phyloP scores from a whole-genome alignment of 1,140 invertebrate genomes.

The Zophobas atratus region DNA sequence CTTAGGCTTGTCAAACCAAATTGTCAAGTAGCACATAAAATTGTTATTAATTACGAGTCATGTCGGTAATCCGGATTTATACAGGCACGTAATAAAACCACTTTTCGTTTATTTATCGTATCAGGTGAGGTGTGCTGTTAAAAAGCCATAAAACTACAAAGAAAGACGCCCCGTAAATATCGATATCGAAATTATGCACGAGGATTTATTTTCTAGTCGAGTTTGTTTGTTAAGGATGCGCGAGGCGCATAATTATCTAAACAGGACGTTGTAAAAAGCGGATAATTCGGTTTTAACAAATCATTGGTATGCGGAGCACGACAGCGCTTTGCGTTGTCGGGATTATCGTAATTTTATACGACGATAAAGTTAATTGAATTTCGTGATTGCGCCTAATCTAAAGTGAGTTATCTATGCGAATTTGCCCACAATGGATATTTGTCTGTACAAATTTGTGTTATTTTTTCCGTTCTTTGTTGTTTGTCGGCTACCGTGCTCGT shows the following conservation, averaged over 20 bases:
- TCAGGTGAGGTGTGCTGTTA: conserved; percentile 30
- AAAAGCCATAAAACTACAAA: conserved; percentile 30
- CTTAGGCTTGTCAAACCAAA: conserved; percentile 46
- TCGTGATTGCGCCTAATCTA: not conserved
- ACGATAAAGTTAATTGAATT: conserved; percentile 24
- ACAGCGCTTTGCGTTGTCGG: not conserved
- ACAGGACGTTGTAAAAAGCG: conserved; percentile 14
- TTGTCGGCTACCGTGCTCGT: conserved; percentile 23
- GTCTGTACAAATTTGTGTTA: conserved; percentile 17
- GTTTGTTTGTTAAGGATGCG: not conserved
- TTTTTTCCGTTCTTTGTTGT: conserved; percentile 4
- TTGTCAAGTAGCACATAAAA: conserved; percentile 45
- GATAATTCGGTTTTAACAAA: not conserved
- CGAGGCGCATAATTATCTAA: conserved; percentile 18
- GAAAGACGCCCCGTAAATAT: not conserved
- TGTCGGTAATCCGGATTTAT: conserved; percentile 43
- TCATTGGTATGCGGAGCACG: conserved; percentile 9
- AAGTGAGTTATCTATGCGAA: conserved; percentile 5
- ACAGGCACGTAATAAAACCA: conserved; percentile 7
- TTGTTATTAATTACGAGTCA: conserved; percentile 42
- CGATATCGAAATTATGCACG: not conserved
- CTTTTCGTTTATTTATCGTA: conserved; percentile 21
- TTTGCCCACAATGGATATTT: not conserved
- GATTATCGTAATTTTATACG: conserved; percentile 31
- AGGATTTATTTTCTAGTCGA: not conserved